A percentile compares a stretch with the other conserved stretches of the same genome.
phyloP scores from a whole-genome alignment of 1,140 invertebrate genomes.

The Brachionus manjavacas region DNA sequence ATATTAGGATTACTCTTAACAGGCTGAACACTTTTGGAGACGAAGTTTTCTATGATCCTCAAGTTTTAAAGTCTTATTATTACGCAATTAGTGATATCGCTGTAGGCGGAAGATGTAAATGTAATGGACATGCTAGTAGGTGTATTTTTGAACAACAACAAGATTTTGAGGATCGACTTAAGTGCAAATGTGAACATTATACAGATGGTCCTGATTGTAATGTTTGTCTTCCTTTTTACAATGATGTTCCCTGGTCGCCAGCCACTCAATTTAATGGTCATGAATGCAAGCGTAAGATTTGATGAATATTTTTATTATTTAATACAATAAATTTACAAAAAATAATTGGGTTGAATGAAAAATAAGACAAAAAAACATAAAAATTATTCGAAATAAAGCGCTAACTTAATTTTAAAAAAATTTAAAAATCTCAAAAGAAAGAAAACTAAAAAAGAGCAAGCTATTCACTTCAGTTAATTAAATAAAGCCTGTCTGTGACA shows the following conservation, averaged over 20 bases:
- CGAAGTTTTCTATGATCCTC: constrained; percentile 85
- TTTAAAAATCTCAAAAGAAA: no score
- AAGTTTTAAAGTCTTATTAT: constrained; percentile 93
- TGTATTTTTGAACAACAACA: constrained; percentile 61
- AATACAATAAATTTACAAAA: no score
- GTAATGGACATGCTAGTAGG: constrained; percentile 89
- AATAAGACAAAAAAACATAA: no score
- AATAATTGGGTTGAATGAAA: no score
- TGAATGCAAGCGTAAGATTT: constrained; percentile 77
- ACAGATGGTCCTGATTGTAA: constrained; percentile 78
- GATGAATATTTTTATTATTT: no score
- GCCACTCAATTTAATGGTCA: constrained; percentile 78
- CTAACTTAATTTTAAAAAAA: no score
- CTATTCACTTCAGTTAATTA: no score
- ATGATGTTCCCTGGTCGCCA: constrained; percentile 86
- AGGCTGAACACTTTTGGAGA: constrained; percentile 95
- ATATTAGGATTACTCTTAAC: constrained; percentile 80
- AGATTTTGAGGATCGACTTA: constrained; percentile 58
- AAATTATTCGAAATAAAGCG: no score
- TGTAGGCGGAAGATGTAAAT: constrained; percentile 91
- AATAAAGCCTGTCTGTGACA: no score
- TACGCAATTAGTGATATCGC: constrained; percentile 94
- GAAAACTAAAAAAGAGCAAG: no score
- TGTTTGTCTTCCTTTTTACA: constrained; percentile 86
- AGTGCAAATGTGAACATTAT: constrained; percentile 87